Conservation (phyloP, 2,797 vertebrate species). For the Hydrophis major region DNA sequence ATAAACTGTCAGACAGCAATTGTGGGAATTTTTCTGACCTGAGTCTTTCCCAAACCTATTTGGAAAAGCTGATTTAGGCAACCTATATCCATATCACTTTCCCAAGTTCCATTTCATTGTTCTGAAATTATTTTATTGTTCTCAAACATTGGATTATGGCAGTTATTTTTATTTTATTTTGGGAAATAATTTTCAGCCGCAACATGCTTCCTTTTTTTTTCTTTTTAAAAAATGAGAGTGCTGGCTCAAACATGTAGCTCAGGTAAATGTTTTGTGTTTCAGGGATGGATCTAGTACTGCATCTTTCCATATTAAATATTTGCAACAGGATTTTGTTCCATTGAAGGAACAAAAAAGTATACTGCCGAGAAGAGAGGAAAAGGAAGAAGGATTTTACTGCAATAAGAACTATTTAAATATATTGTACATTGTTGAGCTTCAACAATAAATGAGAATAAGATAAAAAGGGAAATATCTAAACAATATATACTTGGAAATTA, state of each 20-base stretch:
- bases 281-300: neutral
- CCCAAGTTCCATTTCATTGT: neutral
- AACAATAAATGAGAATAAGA: neutral
- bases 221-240: neutral
- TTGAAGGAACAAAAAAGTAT: neutral
- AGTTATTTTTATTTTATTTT: neutral
- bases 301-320: neutral
- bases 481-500: neutral
- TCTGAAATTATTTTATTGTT: neutral
- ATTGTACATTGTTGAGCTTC: neutral
- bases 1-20: neutral
- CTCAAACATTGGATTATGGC: neutral
- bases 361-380: neutral
- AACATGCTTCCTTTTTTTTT: neutral
- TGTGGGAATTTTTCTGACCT: neutral
- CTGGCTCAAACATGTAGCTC: neutral
- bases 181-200: neutral
- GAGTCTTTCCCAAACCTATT: neutral
- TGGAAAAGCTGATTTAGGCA: neutral
- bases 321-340: neutral
- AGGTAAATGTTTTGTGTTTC: neutral
- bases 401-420: neutral
- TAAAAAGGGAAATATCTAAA: neutral
- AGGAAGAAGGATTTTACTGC: neutral
- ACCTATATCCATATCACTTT: neutral